Evolutionary conservation across 2,888 invertebrate genomes (phyloP).

Genomic region (Drosophila setosimentum): DNA sequence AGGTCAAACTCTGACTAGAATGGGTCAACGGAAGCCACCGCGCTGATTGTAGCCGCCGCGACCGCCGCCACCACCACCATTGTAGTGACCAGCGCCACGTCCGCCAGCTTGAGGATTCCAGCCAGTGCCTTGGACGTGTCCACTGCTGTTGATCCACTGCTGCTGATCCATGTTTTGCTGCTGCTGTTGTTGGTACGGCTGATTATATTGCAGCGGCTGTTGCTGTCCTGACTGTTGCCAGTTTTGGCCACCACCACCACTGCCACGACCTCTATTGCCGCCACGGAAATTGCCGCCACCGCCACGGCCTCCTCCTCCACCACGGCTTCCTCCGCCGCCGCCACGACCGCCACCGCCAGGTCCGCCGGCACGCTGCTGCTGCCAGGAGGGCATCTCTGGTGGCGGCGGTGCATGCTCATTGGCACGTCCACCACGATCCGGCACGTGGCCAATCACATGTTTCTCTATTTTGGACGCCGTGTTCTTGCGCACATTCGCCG

Average conservation of each 20-base stretch:
- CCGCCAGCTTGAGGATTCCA: slow-evolving; percentile 74
- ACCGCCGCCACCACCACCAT: slow-evolving; percentile 61
- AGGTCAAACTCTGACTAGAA: slow-evolving; percentile 17
- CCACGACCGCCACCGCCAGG: slow-evolving; percentile 84
- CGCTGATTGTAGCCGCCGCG: slow-evolving; percentile 53
- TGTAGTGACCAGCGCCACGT: slow-evolving; percentile 39
- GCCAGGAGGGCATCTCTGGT: slow-evolving; percentile 99
- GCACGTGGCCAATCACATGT: slow-evolving; percentile 95
- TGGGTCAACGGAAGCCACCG: slow-evolving; percentile 45
- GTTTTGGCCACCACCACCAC: slow-evolving; percentile 66
- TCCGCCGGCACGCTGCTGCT: slow-evolving; percentile 88
- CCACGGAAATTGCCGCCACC: slow-evolving; percentile 72
- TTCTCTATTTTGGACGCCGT: slow-evolving; percentile 94
- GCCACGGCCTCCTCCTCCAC: slow-evolving; percentile 57
- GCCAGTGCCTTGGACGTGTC: slow-evolving; percentile 84
- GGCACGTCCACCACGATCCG: slow-evolving; percentile 97
- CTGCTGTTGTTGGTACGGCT: slow-evolving; percentile 49
- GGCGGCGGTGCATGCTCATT: slow-evolving; percentile 96
- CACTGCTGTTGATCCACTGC: slow-evolving; percentile 78
- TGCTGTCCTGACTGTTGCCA: slow-evolving; percentile 67
- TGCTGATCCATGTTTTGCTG: slow-evolving; percentile 54
- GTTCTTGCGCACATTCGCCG: slow-evolving; percentile 92
- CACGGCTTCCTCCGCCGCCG: slow-evolving; percentile 71
- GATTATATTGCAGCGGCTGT: slow-evolving; percentile 41
- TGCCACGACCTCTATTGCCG: slow-evolving; percentile 37